A percentile compares a stretch with the other conserved stretches of the same genome.
These are phyloP conservation scores for Metallyticus violacea DNA, from an alignment of 2,888 invertebrate species.

Conservation along the genomic window DNA sequence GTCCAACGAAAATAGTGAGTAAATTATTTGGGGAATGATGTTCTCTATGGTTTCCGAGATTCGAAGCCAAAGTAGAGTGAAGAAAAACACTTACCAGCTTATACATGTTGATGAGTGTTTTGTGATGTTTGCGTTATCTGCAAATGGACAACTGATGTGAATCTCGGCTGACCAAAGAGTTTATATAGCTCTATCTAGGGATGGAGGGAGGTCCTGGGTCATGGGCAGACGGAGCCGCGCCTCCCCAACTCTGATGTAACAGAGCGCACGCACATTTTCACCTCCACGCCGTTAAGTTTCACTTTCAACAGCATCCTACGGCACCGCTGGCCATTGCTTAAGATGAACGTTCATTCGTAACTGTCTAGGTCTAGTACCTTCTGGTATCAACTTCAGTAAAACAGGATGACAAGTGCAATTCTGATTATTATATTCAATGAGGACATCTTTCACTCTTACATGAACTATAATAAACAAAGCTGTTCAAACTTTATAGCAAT, in stretches of 20 bases:
- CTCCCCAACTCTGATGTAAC: not conserved
- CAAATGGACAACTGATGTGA: not conserved
- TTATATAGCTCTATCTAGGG: not conserved
- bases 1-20: too few species aligned
- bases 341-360: not conserved
- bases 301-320: not conserved
- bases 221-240: not conserved
- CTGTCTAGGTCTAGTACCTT: too few species aligned
- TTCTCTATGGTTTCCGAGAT: too few species aligned
- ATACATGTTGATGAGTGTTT: slow-evolving; percentile 19
- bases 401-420: too few species aligned
- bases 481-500: too few species aligned
- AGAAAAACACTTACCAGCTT: slow-evolving; percentile 21
- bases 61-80: not conserved
- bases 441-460: too few species aligned
- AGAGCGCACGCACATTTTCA: not conserved
- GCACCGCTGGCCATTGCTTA: not conserved
- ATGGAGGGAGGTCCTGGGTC: not conserved
- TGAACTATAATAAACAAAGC: too few species aligned
- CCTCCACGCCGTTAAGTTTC: not conserved
- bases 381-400: too few species aligned
- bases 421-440: too few species aligned
- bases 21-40: too few species aligned
- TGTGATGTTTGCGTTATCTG: slow-evolving; percentile 2
- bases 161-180: not conserved